Evolutionary conservation across 2,888 invertebrate genomes (phyloP), one percentile per base, ranked within the genome.

Genomic region (Erebia epiphron): DNA sequence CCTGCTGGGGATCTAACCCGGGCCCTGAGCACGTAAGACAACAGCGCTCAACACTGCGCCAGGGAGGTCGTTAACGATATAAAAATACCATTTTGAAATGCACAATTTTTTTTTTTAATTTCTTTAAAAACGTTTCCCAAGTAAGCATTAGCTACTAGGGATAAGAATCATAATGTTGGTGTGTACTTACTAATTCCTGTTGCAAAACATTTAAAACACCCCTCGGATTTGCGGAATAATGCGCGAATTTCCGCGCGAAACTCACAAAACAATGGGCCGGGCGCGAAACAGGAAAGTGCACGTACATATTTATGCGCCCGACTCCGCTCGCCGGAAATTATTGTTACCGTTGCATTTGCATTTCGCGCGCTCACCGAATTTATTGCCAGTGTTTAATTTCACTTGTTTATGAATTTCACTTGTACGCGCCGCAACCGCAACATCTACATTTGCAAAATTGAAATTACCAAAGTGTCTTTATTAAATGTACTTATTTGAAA

Each of bases 341-440:
- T 76, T 77, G 78, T 77, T 71, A 76, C 77, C 78, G 76, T 77
- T 76, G 79, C 79, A 81, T 81, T 81, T 79, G 79, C 79, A 81
- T 80, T 81, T 77, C 72, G 75, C 78, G 74, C 78, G 75, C 75
- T 75, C 74, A 66, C 75, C 74, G 68, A 79, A 77, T 78, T 82
- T 82, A 80, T 79, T 68, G 77, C 71, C 65, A 71, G 73, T 73
- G 76, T 78, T 79, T 77, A 77, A 79, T 79, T 79, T 77, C 73
- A 76, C 76, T 73, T 75, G 78, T 73, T 77, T 77, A 76, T 77
- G 76, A 74, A 67, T 61, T 57, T 67, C 67, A 57, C 50, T 50
- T 58, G 62, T 41, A 21, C 61, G 50, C 54, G 21, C 16, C 64
- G 41, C 46, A n/a, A 52, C 54, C 13, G 41, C 63, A n/a, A 35